These are phyloP conservation scores for Meriones unguiculatus DNA, from an alignment of 2,113 vertebrate species.

Conservation along the genomic window DNA sequence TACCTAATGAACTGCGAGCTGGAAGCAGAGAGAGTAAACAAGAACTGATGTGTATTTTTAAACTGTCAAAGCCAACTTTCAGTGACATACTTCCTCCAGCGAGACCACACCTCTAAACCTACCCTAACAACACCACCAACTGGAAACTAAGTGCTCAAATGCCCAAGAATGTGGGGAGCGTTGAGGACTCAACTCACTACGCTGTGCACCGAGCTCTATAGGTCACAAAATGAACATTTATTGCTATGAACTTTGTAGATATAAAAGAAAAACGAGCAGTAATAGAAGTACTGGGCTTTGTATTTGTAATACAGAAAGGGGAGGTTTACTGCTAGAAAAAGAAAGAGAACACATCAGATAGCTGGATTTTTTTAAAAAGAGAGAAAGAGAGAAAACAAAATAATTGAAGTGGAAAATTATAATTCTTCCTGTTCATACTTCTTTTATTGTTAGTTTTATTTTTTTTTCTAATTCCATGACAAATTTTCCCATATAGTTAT, in stretches of 20 bases:
- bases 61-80: background rate
- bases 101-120: background rate
- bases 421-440: slow-evolving; percentile 33
- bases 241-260: background rate
- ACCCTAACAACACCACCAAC: background rate
- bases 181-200: background rate
- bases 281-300: slow-evolving; percentile 37
- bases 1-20: background rate
- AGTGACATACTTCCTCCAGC: background rate
- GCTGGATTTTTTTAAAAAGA: background rate
- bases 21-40: background rate
- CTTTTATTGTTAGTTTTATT: background rate
- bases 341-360: background rate
- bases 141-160: background rate
- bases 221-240: background rate
- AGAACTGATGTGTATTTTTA: background rate
- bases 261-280: background rate
- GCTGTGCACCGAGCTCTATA: background rate
- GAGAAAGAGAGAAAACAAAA: background rate
- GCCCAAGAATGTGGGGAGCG: background rate
- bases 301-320: background rate
- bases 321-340: background rate
- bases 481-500: background rate
- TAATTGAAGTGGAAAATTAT: background rate
- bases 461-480: background rate